Evolutionary conservation across 2,888 invertebrate species (phyloP), one percentile per base, ranked within the genome.

Genomic region (Troglohyphantes excavatus): DNA sequence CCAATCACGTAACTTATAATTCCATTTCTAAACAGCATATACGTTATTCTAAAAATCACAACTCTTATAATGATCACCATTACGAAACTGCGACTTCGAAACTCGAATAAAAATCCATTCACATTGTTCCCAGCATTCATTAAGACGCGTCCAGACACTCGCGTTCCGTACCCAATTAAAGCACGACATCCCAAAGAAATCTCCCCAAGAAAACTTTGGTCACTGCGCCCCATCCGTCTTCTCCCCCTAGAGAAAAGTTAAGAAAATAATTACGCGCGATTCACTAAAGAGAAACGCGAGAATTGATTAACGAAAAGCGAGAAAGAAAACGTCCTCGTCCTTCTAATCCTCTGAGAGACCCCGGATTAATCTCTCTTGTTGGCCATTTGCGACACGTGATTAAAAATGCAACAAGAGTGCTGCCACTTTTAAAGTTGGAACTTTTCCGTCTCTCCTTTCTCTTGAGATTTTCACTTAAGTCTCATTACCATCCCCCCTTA

Each of bases 311-410:
- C 46, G 29, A 17, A 78, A 39, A 43, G 9, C 78, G 33, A 72
- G 70, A 87, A 88, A 88, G 79, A 79, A 88, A 88, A 88, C 29
- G 46, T 67, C 73, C 73, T 27, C 63, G 9, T 11, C 17, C 11
- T n/a, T 67, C 46, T 81, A 88, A 88, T 81, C 87, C 87, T 59
- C 39, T 39, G 59, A 75, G 87, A 27, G 29, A 53, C 53, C 87
- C 63, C 70, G 79, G 87, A 88, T 88, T 88, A 88, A 88, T 88
- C 81, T 88, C 87, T 88, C 87, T 81, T 88, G 87, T 88, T 88
- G 73, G 87, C 87, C 81, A 88, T 88, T 88, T 88, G 87, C 79
- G 87, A 88, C 87, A 88, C 65, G 81, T 81, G 81, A 88, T 88
- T 88, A 88, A 88, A 88, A 88, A 88, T 88, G 87, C 87, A 88